Conservation (phyloP, 2,113 vertebrate species). For the Tor tambroides region DNA sequence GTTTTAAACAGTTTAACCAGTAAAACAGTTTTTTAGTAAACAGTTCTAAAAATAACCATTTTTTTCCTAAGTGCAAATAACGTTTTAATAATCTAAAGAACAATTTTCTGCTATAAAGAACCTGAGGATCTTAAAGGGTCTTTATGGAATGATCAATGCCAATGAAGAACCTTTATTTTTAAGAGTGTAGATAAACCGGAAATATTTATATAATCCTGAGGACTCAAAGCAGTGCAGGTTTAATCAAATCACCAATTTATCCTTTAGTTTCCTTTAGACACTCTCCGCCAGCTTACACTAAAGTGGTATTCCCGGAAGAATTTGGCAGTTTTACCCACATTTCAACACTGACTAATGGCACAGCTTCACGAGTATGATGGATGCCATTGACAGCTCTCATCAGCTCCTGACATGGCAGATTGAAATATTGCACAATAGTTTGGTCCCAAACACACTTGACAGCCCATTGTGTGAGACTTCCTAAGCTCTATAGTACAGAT, state of each 20-base stretch:
- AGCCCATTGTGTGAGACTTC: slow-evolving; percentile 19
- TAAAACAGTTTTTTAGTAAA: too few relatives aligned
- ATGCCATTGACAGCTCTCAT: slow-evolving; percentile 37
- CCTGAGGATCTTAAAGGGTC: too few relatives aligned
- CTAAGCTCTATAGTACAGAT: slow-evolving; percentile 16
- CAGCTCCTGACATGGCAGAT: slow-evolving; percentile 24
- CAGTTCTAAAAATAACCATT: too few relatives aligned
- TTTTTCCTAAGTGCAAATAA: too few relatives aligned
- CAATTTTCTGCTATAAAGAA: too few relatives aligned
- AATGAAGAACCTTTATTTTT: too few relatives aligned
- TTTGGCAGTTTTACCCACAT: slow-evolving; percentile 15
- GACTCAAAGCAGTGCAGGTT: background rate
- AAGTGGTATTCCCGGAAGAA: slow-evolving; percentile 19
- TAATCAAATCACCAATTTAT: slow-evolving; percentile 18
- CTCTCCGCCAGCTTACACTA: background rate
- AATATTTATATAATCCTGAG: background rate
- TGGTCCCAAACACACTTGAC: slow-evolving; percentile 40
- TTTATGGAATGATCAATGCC: too few relatives aligned
- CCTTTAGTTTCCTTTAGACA: background rate
- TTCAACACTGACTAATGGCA: slow-evolving; percentile 30
- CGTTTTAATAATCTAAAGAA: too few relatives aligned
- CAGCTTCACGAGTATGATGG: slow-evolving; percentile 1
- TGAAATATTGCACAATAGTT: slow-evolving; percentile 26
- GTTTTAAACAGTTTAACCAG: too few relatives aligned
- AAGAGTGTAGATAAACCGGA: too few relatives aligned